Evolutionary conservation across 2,113 vertebrate species (phyloP), one percentile per base, ranked within the genome.

Genomic region (Nyctereutes procyonoides): DNA sequence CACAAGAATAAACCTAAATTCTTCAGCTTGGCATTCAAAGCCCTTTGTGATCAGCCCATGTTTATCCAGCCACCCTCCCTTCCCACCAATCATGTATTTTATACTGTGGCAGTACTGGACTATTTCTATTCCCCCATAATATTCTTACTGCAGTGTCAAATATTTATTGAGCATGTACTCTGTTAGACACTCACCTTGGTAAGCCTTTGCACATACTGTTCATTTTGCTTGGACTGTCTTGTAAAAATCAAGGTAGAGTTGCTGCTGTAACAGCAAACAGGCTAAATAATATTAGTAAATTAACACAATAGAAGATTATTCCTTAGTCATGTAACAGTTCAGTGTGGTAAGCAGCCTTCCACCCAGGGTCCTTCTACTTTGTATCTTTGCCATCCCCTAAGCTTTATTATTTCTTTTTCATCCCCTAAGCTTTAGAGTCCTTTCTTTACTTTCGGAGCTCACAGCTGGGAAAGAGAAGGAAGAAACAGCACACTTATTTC

Each of bases 361-460:
- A 69, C 26, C 30, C 55, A 86, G n/a, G 55, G 16, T 81, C 35
- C 22, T 84, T 96, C 81, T 73, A 1, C 93, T 94, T 85, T 89
- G 58, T 20, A 83, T 67, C 28, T 93, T 24, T 82, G 38, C 51
- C 56, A 63, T 79, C 56, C 73, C 91, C 38, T 43, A 67, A 93
- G 51, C 67, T 67, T 86, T 11, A 56, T 43, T 43, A 43, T 43
- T 43, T 67, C 28, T 93, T 24, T 82, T n/a, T 43, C 56, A 63
- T 79, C 56, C 73, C 91, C n/a, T 43, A 67, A 93, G 51, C 67
- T 67, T 86, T 11, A 56, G 76, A 67, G 35, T 30, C 53, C 38
- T 96, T 96, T 51, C 38, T 96, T 96, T 51, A 30, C 43, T 90
- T 83, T 15, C 76, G 93, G 38, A 85, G 20, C 51, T 69, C 58